These are phyloP conservation scores for Calephelis nemesis DNA, from an alignment of 1,140 invertebrate species.

Conservation along the genomic window DNA sequence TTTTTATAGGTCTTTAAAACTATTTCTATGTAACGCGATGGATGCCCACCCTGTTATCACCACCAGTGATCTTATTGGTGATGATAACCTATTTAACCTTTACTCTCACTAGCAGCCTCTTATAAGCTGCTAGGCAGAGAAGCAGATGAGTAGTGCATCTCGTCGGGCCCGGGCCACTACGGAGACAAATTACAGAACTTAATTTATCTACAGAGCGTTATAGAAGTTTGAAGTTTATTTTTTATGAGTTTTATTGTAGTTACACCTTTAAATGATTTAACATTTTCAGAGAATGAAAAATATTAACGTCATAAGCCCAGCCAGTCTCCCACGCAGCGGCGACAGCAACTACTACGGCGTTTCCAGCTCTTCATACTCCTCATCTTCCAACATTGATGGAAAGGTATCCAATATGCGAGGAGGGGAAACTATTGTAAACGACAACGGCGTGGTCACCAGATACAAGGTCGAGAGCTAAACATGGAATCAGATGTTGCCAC, in stretches of 20 bases:
- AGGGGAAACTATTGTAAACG: slow-evolving; percentile 84
- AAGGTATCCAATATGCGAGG: slow-evolving; percentile 77
- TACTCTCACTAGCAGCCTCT: too few relatives aligned
- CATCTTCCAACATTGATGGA: slow-evolving; percentile 81
- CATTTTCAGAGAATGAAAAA: slow-evolving; percentile 79
- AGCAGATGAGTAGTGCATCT: too few relatives aligned
- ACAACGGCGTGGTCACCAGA: slow-evolving; percentile 84
- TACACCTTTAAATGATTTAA: slow-evolving; percentile 54
- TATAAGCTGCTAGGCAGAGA: too few relatives aligned
- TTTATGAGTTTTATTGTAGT: too few relatives aligned
- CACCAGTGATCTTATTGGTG: too few relatives aligned
- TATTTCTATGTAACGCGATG: too few relatives aligned
- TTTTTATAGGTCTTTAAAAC: too few relatives aligned
- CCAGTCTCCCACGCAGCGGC: slow-evolving; percentile 46
- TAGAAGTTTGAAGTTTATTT: too few relatives aligned
- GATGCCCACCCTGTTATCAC: too few relatives aligned
- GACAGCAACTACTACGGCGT: slow-evolving; percentile 76
- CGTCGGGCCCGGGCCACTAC: too few relatives aligned
- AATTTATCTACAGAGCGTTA: too few relatives aligned
- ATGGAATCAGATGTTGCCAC: slow-evolving; percentile 10
- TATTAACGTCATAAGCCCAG: slow-evolving; percentile 73
- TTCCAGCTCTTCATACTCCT: slow-evolving; percentile 83
- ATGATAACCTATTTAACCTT: too few relatives aligned
- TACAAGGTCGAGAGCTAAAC: slow-evolving; percentile 79
- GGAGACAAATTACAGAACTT: background rate